Evolutionary conservation across 2,888 invertebrate genomes (phyloP).

Genomic region (Palloptera scutellata): DNA sequence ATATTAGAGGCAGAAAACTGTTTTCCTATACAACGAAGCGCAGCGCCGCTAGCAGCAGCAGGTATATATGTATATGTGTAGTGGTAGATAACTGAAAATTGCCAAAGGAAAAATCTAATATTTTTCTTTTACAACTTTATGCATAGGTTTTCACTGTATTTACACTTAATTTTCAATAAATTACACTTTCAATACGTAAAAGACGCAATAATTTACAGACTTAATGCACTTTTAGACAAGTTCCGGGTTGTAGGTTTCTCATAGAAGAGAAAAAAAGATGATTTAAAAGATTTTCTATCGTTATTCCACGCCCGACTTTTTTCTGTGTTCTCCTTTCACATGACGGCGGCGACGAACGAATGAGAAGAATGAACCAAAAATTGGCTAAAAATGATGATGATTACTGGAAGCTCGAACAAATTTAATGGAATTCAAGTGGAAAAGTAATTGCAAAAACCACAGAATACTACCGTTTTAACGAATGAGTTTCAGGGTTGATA

Average conservation of each 20-base stretch:
- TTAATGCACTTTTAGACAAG: conserved; percentile 43
- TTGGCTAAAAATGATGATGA: background rate
- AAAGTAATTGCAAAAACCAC: background rate
- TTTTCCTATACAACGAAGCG: background rate
- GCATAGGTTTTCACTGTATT: conserved; percentile 43
- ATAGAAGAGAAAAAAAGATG: conserved; percentile 20
- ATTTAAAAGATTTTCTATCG: conserved; percentile 33
- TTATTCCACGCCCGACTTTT: conserved; percentile 45
- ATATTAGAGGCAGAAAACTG: background rate
- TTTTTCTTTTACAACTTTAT: conserved; percentile 32
- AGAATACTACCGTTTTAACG: background rate
- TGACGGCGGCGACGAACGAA: conserved; percentile 28
- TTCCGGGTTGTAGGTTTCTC: conserved; percentile 48
- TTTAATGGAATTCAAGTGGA: too few relatives aligned
- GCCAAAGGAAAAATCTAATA: conserved; percentile 33
- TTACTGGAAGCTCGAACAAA: background rate
- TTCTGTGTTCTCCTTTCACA: conserved; percentile 19
- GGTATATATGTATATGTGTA: conserved; percentile 19
- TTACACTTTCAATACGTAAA: conserved; percentile 40
- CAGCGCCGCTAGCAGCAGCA: conserved; percentile 17
- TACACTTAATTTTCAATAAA: conserved; percentile 36
- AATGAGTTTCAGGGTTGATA: too few relatives aligned
- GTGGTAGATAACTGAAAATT: conserved; percentile 44
- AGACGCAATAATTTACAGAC: conserved; percentile 43
- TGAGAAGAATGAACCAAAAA: conserved; percentile 32